Base-by-base conservation (phyloP, 2,797 vertebrate genomes). In the Ispidina lecontei region DNA sequence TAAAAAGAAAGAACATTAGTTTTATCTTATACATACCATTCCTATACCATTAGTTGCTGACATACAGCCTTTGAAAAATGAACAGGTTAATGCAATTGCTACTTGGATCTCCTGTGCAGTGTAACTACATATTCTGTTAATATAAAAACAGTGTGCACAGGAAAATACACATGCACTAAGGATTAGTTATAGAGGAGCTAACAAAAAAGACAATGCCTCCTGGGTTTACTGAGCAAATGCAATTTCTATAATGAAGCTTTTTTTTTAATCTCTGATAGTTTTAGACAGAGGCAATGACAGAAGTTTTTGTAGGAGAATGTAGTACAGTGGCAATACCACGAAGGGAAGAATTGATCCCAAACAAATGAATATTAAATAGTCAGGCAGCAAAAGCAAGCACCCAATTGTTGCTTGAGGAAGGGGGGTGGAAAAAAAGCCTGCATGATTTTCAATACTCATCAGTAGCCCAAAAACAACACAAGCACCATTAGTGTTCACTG, bases 241-340 rank as follows among this genome's bases (percentile, higher is more conserved):
- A 96, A 97, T 97, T 97, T 97, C 93, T 96, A 64, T 97, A 97
- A 96, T 97, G 96, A 97, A 97, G 91, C 87, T 69, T 95, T 90
- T 93, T 92, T 44, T 85, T 10, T 4, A 43, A 91, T 79, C 84
- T 69, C 87, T 95, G 69, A 90, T 86, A 95, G 54, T 80, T 91
- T 92, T 78, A 94, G 74, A 93, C 22, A 51, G 55, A 95, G 92
- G 91, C 87, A 96, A 88, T 77, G 95, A 92, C 31, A 54, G 72
- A 96, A 95, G 49, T 94, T 96, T 93, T 72, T 6, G 3, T 56
- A 93, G 82, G 74, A 83, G 73, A 84, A 93, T 79, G 33, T 26
- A 77, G 37, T 52, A 81, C 54, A 93, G 33, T 89, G 83, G 72
- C 31, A 92, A 73, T 35, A 86, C 21, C 63, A 91, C 43, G 58